Base-by-base conservation (phyloP, 2,797 vertebrate genomes). In the Eidolon dupreanum region DNA sequence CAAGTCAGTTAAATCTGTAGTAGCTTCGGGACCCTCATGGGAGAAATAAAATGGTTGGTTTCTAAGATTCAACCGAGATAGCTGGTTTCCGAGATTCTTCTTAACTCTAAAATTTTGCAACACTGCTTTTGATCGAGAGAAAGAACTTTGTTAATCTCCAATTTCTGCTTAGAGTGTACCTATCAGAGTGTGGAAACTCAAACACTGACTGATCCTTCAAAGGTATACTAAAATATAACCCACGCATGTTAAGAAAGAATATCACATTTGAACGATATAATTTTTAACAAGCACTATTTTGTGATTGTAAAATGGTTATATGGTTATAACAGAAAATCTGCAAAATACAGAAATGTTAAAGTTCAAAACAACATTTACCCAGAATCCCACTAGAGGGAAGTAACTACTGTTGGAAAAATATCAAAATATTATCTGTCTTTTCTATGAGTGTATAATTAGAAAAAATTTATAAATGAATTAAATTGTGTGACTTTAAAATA, bases 301-400 rank as follows among this genome's bases (percentile, higher is more conserved):
- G n/a, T 31, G 33, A 91, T 57, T 77, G 31, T 46, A 41, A 85
- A 94, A 65, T 24, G 1, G n/a, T 53, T 43, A 43, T 11, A 38
- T 53, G 12, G 81, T 11, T 92, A 77, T 36, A 43, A 83, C 8
- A 79, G 22, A 88, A 92, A 93, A 68, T 63, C n/a, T 28, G 12
- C 5, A 63, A 93, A 95, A 91, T 66, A 65, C 1, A 81, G 43
- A 82, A 41, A 78, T 38, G 74, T 77, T 77, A 46, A 90, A 92
- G 61, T 78, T 81, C 49, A 68, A 78, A 92, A 83, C 61, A 94
- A 85, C 38, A 91, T 86, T 88, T 93, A 81, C 33, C 12, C 59
- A 61, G 82, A 95, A 94, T 68, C 53, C 70, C 28, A 82, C 66
- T 43, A 73, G 49, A 95, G 75, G 61, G 46, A 74, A 90, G 75